These are phyloP conservation scores for Pterocles gutturalis DNA, from an alignment of 2,113 vertebrate genomes.

Conservation along the genomic window DNA sequence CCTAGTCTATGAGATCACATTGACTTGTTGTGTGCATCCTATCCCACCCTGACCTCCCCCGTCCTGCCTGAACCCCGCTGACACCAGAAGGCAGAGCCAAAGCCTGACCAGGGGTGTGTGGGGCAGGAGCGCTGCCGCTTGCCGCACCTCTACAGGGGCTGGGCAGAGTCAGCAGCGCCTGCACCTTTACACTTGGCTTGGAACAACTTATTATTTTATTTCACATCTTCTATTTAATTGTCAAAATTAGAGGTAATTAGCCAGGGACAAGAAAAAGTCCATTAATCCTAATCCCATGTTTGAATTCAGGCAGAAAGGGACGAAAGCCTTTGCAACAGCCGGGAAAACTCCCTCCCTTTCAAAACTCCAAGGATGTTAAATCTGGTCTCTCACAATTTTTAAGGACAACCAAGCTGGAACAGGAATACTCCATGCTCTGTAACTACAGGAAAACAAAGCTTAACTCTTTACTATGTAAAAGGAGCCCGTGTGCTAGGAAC, in stretches of 20 bases:
- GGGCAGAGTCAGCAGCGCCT: neutral
- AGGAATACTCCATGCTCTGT: neutral
- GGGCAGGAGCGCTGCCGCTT: neutral
- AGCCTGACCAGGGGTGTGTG: accelerated
- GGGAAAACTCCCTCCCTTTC: neutral
- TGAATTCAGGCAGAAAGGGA: neutral
- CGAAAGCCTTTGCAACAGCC: neutral
- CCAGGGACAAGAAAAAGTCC: neutral
- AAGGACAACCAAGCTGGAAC: neutral
- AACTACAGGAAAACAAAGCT: neutral
- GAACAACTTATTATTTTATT: neutral
- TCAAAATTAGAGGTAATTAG: neutral
- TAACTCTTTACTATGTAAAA: neutral
- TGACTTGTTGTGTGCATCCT: neutral
- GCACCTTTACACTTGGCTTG: neutral
- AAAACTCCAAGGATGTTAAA: neutral
- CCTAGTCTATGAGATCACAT: accelerated
- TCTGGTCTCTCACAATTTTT: neutral
- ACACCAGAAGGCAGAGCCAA: neutral
- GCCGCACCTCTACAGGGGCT: neutral
- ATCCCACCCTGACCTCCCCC: neutral
- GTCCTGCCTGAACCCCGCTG: neutral
- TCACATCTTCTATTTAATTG: neutral
- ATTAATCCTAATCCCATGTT: neutral
- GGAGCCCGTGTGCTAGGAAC: neutral